Evolutionary conservation across 2,797 vertebrate genomes (phyloP).

Genomic region (Hyperoplus immaculatus): DNA sequence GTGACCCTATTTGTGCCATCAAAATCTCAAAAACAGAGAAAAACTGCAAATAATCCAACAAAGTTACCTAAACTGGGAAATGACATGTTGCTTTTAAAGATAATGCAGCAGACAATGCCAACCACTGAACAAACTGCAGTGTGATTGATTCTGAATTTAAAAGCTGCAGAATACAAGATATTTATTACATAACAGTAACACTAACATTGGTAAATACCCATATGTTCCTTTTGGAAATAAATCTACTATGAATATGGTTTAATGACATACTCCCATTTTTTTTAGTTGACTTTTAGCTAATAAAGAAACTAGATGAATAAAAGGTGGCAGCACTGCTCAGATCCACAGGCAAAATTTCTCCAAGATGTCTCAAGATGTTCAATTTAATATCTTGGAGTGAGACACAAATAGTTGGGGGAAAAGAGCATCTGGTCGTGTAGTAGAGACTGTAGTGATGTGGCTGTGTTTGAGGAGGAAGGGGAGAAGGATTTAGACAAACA

Average conservation of each 20-base stretch:
- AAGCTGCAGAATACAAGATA: not conserved
- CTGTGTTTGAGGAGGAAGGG: not conserved
- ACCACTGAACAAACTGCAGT: constrained; percentile 13
- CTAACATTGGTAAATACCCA: not conserved
- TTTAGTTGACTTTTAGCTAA: not conserved
- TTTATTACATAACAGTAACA: not conserved
- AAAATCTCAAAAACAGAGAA: constrained; percentile 9
- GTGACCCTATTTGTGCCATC: constrained; percentile 49
- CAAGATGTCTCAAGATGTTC: not conserved
- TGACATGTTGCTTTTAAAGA: constrained; percentile 11
- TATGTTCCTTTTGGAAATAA: constrained; percentile 7
- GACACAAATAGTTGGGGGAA: constrained; percentile 22
- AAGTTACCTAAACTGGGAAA: constrained; percentile 6
- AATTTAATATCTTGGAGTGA: constrained; percentile 17
- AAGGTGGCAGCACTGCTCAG: not conserved
- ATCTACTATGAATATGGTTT: constrained; percentile 7
- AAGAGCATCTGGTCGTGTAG: not conserved
- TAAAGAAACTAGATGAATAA: constrained; percentile 1
- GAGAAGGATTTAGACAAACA: constrained; percentile 12
- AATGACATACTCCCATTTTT: constrained; percentile 3
- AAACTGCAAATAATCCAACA: constrained; percentile 39
- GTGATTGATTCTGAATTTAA: constrained; percentile 16
- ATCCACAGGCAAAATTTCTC: not conserved
- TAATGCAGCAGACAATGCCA: constrained; percentile 11
- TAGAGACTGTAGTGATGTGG: constrained; percentile 28